Conservation (phyloP, 2,113 vertebrate species). For the Platichthys stellatus region DNA sequence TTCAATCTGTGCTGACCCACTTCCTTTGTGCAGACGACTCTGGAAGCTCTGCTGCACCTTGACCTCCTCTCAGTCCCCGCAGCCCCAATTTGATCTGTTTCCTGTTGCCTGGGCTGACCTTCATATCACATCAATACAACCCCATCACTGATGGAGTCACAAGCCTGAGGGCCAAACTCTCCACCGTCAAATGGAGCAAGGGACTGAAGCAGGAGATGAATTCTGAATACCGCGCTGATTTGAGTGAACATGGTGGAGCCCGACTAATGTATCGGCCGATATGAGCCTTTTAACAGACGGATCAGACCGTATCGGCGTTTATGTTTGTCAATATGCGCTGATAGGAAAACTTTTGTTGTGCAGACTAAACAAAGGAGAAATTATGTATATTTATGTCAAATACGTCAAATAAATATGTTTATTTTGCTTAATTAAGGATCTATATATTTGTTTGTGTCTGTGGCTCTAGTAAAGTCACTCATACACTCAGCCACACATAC, state of each 20-base stretch:
- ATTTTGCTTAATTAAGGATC: neutral
- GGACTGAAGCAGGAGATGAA: conserved; percentile 28
- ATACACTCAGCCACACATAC: neutral
- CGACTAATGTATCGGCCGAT: no score
- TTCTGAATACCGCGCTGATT: conserved; percentile 36
- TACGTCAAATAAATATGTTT: no score
- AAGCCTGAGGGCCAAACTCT: conserved; percentile 25
- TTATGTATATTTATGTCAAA: no score
- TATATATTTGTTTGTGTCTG: neutral
- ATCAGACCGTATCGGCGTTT: no score
- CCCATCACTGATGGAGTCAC: conserved; percentile 26
- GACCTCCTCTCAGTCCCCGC: conserved; percentile 28
- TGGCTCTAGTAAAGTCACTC: neutral
- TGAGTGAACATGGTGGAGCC: neutral
- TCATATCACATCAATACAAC: conserved; percentile 35
- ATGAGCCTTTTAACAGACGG: no score
- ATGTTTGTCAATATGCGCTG: no score
- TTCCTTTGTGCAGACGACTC: conserved; percentile 40
- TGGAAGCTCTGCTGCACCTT: conserved; percentile 20
- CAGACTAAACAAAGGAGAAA: no score
- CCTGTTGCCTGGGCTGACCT: conserved; percentile 34
- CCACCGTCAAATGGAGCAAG: conserved; percentile 35
- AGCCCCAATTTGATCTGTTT: conserved; percentile 41
- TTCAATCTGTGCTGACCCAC: conserved; percentile 53
- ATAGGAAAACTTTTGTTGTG: no score